Evolutionary conservation across 2,797 vertebrate genomes (phyloP), one percentile per base, ranked within the genome.

Genomic region (Mormyrus proboscirostris): DNA sequence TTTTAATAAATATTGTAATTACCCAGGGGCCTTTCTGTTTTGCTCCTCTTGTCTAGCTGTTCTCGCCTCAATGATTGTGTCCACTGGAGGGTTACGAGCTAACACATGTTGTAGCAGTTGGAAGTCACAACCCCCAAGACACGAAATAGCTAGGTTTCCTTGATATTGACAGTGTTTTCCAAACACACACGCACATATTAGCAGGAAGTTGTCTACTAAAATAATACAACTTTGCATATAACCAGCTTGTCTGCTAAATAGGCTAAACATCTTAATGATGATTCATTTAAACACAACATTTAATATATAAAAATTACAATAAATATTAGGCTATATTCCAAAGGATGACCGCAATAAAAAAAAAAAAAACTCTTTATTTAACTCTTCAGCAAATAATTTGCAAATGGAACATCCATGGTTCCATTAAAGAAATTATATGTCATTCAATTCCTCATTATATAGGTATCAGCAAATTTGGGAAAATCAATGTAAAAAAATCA

Each of bases 161-260:
- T 86, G 84, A 86, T 86, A 33, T 29, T 86, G 84, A 53, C 84
- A 86, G 51, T 53, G 84, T 53, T 51, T 86, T 16, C 76, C 53
- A 51, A 86, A 57, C 53, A 51, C 76, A 82, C 76, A 82, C 89
- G 87, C 83, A 85, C 69, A 79, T 3, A 29, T 73, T 38, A 57
- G 33, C 12, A 7, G 38, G 47, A 51, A 88, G 73, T 9, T 7
- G 12, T 87, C 86, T 50, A 86, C 90, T 83, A 83, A 91, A 92
- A 91, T 92, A 90, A 91, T 44, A 8, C 73, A 79, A 44, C 38
- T 79, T 44, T 79, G 73, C 73, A 73, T 73, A 76, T 76, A 19
- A 76, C 69, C 69, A 76, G 69, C 69, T 76, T 76, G 69, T 76
- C 69, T 41, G 33, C 69, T 76, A 76, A 38, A 76, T 76, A 76